Evolutionary conservation across 2,113 vertebrate genomes (phyloP).

Genomic region (Actenoides lindsayi): DNA sequence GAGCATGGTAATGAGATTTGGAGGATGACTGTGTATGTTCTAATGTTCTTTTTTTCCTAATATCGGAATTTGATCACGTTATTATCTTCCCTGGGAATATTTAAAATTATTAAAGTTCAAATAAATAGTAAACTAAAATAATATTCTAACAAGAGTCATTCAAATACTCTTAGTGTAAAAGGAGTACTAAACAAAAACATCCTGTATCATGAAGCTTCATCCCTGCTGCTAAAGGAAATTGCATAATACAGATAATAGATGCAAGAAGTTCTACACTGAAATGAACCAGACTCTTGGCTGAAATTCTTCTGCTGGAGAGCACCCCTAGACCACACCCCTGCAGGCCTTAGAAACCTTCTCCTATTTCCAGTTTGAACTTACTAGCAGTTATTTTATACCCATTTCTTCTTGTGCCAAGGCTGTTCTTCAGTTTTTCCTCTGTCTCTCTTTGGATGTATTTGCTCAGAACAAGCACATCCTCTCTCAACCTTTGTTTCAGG

Average conservation of each 20-base stretch:
- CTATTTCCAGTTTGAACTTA: background rate
- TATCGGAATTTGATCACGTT: background rate
- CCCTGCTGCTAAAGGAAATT: slow-evolving; percentile 36
- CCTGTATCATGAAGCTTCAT: background rate
- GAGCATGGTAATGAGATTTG: background rate
- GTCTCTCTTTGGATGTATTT: background rate
- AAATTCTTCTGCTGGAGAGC: background rate
- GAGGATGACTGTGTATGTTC: background rate
- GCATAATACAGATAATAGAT: background rate
- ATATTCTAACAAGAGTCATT: background rate
- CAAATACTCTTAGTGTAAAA: background rate
- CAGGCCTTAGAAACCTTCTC: background rate
- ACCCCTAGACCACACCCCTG: background rate
- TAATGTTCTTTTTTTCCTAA: background rate
- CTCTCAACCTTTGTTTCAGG: accelerated
- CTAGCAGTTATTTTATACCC: background rate
- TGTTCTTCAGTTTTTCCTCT: background rate
- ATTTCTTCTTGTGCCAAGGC: background rate
- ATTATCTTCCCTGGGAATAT: background rate
- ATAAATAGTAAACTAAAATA: background rate
- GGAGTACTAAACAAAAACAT: background rate
- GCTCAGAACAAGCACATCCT: background rate
- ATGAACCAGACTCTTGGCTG: background rate
- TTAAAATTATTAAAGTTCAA: background rate
- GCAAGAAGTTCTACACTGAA: background rate